Base-by-base conservation (phyloP, 2,797 vertebrate genomes). In the Chelidonichthys spinosus region DNA sequence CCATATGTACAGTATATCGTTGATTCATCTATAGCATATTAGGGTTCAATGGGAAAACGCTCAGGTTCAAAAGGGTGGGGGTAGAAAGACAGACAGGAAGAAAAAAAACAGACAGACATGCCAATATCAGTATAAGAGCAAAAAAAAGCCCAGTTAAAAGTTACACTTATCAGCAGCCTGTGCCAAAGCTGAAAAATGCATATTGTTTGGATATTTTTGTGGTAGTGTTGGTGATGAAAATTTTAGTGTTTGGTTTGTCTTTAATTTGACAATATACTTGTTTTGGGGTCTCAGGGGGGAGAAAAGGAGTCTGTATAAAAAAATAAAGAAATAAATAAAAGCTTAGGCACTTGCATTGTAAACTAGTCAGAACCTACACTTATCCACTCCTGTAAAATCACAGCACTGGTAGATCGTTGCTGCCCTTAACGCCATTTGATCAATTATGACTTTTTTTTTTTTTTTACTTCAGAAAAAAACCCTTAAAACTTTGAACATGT, bases 331-430 rank as follows among this genome's bases (percentile, higher is more conserved):
- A 76, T 42, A 85, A 72, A 72, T 77, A 40, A 86, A 87, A 90
- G 77, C 60, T 55, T 82, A 89, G 93, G 94, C 94, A 94, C 94
- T 95, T 94, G 90, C 83, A 78, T 85, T 84, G 64, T 89, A 85
- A 91, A 87, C 52, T 74, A 75, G 87, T 86, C 87, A 77, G 66
- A 88, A 86, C 76, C 73, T 59, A 79, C 70, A 87, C 74, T 73
- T 78, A 74, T 63, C 84, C 81, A 79, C 84, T 78, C 69, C 79
- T 82, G 79, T 74, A 63, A 85, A 90, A 90, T 87, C 85, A 81
- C 90, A 92, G 92, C 87, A 90, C 91, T 84, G 85, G 72, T 87
- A 76, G 86, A 83, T 76, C 82, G 53, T 79, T 61, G 63, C 83
- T 87, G 53, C 80, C 66, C 15, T 54, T 32, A 39, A 25, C 15